These are phyloP conservation scores for Fundulus diaphanus DNA, from an alignment of 2,797 vertebrate species.

Conservation along the genomic window DNA sequence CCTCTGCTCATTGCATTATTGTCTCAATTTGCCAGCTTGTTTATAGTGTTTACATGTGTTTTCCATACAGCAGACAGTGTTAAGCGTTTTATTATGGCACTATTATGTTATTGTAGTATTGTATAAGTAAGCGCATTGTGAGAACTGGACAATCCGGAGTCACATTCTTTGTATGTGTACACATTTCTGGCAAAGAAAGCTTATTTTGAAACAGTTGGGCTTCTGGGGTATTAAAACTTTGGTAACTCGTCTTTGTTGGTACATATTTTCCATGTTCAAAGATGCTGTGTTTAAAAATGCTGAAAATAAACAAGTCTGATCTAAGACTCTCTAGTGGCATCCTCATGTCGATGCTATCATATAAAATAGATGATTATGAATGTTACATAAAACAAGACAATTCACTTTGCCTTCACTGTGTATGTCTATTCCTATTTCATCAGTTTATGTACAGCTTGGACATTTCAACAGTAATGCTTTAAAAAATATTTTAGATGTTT, in stretches of 20 bases:
- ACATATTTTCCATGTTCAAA: background rate
- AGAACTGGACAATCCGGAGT: too few species aligned
- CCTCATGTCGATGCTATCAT: background rate
- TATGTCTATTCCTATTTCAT: constrained; percentile 2
- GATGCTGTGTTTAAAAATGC: background rate
- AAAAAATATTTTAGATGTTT: background rate
- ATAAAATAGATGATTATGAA: constrained; percentile 4
- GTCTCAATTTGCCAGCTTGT: too few species aligned
- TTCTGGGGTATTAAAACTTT: too few species aligned
- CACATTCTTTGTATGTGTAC: too few species aligned
- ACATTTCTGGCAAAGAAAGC: too few species aligned
- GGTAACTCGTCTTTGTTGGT: background rate
- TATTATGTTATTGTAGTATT: too few species aligned
- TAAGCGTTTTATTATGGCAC: too few species aligned
- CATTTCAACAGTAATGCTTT: background rate
- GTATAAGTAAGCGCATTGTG: too few species aligned
- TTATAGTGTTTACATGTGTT: too few species aligned
- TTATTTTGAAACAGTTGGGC: too few species aligned
- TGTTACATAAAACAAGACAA: constrained; percentile 5
- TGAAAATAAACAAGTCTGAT: background rate
- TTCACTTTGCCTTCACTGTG: constrained; percentile 1
- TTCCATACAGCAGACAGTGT: too few species aligned
- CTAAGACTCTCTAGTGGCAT: background rate
- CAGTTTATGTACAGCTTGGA: background rate
- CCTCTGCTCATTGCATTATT: too few species aligned